Evolutionary conservation across 37 sponge, comb jelly and placozoan species (phyloP), one percentile per base, ranked within the genome.

Genomic region (Lycopodina hypogea): DNA sequence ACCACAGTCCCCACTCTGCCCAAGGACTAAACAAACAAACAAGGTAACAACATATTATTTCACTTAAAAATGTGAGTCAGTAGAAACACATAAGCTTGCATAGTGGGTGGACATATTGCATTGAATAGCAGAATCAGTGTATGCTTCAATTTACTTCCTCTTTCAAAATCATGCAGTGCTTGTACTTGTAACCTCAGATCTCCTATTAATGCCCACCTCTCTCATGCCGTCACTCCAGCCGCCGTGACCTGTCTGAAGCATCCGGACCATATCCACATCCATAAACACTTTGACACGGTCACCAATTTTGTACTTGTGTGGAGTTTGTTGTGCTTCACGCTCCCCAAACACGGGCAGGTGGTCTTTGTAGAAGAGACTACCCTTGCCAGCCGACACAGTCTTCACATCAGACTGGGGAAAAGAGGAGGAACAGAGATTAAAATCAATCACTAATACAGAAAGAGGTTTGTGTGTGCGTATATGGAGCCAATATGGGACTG

Each of bases 331-430:
- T 9, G 33, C 36, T 56, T 74, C 51, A 40, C 76, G 72, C 83
- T 89, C 93, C 38, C 93, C 93, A 21, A 93, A 71, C 59, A 90
- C 40, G 23, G 94, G 92, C 15, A 93, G 75, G 65, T 93, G 94
- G 23, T 93, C 94, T 22, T 84, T 76, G 68, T 90, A 93, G 56
- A 77, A 87, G 1, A 42, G 23, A 24, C 76, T 38, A 2, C 94
- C 94, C 65, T 91, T 93, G 28, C 81, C 85, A 41, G 87, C 92
- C 15, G 56, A 79, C 0, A 91, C 81, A 17, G 69, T 81, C 64
- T 91, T 93, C 51, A 93, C 26, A 38, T 93, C 94, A 74, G 65
- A 81, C 94, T 93, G 69, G 14, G 34, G 60, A 59, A 12, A 59
- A 17, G 60, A 59, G 60, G 48, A 45, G 42, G 52, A 60, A 24